Conservation (phyloP, 2,797 vertebrate genomes). For the Anguilla obscura region DNA sequence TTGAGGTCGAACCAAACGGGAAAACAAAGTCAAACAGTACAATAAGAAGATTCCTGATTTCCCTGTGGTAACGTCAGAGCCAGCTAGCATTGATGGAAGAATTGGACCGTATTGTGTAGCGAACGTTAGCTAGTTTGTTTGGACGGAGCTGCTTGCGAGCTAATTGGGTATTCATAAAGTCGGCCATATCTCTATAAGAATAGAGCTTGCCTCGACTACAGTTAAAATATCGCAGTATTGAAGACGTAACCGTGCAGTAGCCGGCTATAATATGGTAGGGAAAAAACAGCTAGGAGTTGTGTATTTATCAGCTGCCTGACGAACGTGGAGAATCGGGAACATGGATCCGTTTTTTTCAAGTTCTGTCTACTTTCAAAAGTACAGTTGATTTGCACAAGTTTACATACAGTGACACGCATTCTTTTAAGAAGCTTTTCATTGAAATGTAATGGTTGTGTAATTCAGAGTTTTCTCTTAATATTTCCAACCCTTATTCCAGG, state of each 20-base stretch:
- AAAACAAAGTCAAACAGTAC: background rate
- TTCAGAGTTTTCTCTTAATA: background rate
- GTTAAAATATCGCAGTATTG: background rate
- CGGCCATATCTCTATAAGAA: background rate
- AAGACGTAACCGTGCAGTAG: background rate
- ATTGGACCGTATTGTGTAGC: background rate
- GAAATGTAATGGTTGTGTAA: background rate
- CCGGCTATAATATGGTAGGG: background rate
- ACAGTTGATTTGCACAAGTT: background rate
- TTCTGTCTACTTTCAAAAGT: background rate
- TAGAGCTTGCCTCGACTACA: background rate
- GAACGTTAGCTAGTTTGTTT: background rate
- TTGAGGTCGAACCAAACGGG: background rate
- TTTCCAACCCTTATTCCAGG: background rate
- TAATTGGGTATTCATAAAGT: background rate
- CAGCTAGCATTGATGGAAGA: no score
- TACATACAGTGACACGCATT: background rate
- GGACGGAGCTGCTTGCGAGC: background rate
- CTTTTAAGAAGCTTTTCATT: background rate
- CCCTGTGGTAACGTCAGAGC: background rate
- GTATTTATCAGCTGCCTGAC: background rate
- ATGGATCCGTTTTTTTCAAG: background rate
- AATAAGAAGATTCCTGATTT: background rate
- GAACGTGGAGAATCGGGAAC: background rate
- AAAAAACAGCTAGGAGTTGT: background rate